These are phyloP conservation scores for Ophion ellenae DNA, from an alignment of 2,888 invertebrate species.

Conservation along the genomic window DNA sequence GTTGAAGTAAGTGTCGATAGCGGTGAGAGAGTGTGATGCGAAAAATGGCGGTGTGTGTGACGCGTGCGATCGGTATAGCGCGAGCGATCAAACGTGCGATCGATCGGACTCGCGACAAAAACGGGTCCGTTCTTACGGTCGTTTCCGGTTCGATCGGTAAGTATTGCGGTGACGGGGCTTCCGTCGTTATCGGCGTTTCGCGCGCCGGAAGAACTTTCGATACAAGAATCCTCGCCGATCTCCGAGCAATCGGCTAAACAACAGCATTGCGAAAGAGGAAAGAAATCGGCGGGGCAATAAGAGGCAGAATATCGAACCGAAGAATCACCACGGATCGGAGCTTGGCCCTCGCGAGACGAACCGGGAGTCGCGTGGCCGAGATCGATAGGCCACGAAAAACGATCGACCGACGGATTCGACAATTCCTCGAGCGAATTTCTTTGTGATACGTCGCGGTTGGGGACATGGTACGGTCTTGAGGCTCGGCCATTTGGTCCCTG, in stretches of 20 bases:
- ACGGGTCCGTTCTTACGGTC: not conserved
- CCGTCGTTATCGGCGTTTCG: not conserved
- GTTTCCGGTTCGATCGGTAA: conserved; percentile 2
- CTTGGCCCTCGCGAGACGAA: too few relatives aligned
- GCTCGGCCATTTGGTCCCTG: too few relatives aligned
- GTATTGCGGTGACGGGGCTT: not conserved
- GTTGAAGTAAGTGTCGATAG: conserved; percentile 51
- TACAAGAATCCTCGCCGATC: not conserved
- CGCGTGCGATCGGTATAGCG: not conserved
- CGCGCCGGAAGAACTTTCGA: conserved; percentile 2
- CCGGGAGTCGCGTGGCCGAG: too few relatives aligned
- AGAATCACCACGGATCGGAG: conserved; percentile 8
- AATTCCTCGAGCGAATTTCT: conserved; percentile 28
- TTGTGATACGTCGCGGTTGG: not conserved
- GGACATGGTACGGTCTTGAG: not conserved
- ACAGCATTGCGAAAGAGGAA: too few relatives aligned
- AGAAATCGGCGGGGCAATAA: too few relatives aligned
- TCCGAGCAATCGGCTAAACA: too few relatives aligned
- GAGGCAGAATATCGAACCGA: too few relatives aligned
- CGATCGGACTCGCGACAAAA: not conserved
- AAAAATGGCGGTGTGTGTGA: conserved; percentile 15
- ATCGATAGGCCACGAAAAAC: too few relatives aligned
- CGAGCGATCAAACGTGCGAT: not conserved
- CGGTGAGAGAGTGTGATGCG: conserved; percentile 41
- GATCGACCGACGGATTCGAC: not conserved